These are phyloP conservation scores for Lepidochrysops patricia DNA, from an alignment of 2,888 invertebrate genomes.

Conservation along the genomic window DNA sequence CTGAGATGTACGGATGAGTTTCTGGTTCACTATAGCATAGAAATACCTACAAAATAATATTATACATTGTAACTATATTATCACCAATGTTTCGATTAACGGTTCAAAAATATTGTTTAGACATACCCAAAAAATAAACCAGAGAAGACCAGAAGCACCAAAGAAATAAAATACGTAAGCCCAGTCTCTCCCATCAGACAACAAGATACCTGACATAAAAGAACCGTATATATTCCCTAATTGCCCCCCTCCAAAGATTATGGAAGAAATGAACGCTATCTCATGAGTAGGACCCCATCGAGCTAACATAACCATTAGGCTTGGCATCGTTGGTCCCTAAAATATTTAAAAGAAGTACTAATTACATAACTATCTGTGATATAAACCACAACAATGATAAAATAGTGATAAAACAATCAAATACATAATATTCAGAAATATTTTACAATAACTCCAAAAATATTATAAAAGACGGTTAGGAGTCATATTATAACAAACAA, in stretches of 20 bases:
- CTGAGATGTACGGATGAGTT: conserved; percentile 45
- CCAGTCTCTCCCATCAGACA: conserved; percentile 45
- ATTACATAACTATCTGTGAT: too few species aligned
- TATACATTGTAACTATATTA: too few species aligned
- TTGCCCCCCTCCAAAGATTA: conserved; percentile 59
- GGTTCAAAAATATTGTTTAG: not conserved
- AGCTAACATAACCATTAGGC: conserved; percentile 64
- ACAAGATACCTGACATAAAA: conserved; percentile 39
- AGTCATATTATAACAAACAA: conserved; percentile 15
- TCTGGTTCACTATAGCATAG: conserved; percentile 41
- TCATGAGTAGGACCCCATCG: conserved; percentile 63
- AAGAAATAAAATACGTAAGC: conserved; percentile 49
- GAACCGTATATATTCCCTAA: conserved; percentile 50
- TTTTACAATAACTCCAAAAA: too few species aligned
- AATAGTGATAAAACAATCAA: too few species aligned
- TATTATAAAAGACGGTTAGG: not conserved
- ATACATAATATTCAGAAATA: too few species aligned
- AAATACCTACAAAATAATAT: conserved; percentile 23
- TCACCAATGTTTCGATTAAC: too few species aligned
- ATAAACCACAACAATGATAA: too few species aligned
- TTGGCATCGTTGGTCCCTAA: conserved; percentile 75
- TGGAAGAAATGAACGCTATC: conserved; percentile 52
- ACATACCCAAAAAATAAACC: conserved; percentile 5
- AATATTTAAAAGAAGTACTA: too few species aligned
- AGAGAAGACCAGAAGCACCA: not conserved